Percentiles rank a stretch among this genome's conserved stretches.
phyloP scores from a whole-genome alignment of 2,797 vertebrate species.

The Parauchenoglanis punctatus region DNA sequence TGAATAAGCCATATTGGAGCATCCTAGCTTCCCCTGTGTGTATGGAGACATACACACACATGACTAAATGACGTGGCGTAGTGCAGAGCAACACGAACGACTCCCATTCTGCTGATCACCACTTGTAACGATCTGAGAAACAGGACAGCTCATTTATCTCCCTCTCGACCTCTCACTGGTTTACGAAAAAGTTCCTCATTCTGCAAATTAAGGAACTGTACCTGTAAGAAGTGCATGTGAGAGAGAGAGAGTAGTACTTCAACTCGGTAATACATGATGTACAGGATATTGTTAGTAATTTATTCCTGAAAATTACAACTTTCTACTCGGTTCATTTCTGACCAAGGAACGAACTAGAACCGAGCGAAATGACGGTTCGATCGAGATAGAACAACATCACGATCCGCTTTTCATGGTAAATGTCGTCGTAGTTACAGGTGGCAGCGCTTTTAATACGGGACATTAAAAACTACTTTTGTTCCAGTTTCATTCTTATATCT shows the following conservation, averaged over 20 bases:
- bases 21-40: background rate
- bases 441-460: background rate
- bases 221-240: background rate
- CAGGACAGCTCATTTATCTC: background rate
- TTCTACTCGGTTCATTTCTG: background rate
- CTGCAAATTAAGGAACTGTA: slow-evolving; percentile 29
- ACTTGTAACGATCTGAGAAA: background rate
- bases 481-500: background rate
- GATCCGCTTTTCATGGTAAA: background rate
- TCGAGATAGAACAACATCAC: background rate
- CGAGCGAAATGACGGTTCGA: too few relatives aligned
- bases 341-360: too few relatives aligned
- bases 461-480: background rate
- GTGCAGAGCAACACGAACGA: background rate
- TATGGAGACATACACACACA: too few relatives aligned
- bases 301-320: background rate
- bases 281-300: background rate
- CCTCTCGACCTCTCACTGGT: background rate
- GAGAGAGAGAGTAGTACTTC: slow-evolving; percentile 9
- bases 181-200: slow-evolving; percentile 37
- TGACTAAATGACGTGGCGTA: background rate
- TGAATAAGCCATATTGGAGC: background rate
- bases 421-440: background rate
- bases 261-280: background rate
- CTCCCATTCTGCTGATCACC: background rate